Percentiles rank a stretch among this genome's conserved stretches.
phyloP scores from a whole-genome alignment of 2,888 invertebrate genomes.

The Ephialtes manifestator region DNA sequence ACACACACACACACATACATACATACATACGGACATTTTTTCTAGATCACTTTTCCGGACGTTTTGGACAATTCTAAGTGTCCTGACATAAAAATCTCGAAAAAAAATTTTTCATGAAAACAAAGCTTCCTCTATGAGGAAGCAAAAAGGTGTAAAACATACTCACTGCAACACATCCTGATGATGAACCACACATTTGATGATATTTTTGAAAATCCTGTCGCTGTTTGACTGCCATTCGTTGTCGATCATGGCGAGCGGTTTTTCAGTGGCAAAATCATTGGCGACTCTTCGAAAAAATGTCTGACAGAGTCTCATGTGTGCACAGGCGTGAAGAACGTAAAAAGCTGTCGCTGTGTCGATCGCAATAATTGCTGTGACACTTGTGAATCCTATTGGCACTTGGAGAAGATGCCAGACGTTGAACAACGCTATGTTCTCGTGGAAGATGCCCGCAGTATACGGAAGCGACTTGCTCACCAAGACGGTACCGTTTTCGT shows the following conservation, averaged over 20 bases:
- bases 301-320: slow-evolving; percentile 47
- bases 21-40: too few relatives aligned
- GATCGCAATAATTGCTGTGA: slow-evolving; percentile 52
- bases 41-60: too few relatives aligned
- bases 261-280: slow-evolving; percentile 16
- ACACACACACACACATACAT: too few relatives aligned
- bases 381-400: slow-evolving; percentile 44
- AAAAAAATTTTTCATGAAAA: too few relatives aligned
- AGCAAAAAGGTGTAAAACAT: background rate
- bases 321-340: slow-evolving; percentile 63
- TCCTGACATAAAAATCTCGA: too few relatives aligned
- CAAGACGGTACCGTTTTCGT: slow-evolving; percentile 57
- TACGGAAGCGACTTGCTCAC: slow-evolving; percentile 64
- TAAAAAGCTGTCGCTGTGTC: slow-evolving; percentile 60
- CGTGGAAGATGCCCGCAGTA: slow-evolving; percentile 60
- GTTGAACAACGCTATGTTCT: slow-evolving; percentile 39
- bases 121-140: too few relatives aligned
- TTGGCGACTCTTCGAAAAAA: slow-evolving; percentile 31
- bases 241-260: background rate
- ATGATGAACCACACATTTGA: slow-evolving; percentile 65
- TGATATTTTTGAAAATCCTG: slow-evolving; percentile 27
- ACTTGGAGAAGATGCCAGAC: slow-evolving; percentile 61
- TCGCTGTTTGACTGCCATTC: slow-evolving; percentile 7
- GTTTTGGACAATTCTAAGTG: too few relatives aligned
- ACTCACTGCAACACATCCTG: slow-evolving; percentile 70